Evolutionary conservation across 1,140 invertebrate species (phyloP), one percentile per base, ranked within the genome.

Genomic region (Campodea augens): DNA sequence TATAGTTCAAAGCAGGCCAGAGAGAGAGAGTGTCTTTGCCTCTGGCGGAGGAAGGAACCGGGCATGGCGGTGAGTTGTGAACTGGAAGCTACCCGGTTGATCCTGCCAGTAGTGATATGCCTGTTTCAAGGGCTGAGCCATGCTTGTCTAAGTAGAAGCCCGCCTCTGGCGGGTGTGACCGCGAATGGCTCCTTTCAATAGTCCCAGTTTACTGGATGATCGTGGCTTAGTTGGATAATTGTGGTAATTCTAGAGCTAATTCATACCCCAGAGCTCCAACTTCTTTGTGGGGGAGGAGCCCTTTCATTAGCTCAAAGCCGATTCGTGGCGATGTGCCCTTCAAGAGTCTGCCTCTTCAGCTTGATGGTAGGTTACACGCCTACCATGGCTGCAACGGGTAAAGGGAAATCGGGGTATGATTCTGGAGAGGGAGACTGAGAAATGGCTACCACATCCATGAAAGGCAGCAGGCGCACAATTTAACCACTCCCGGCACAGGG

Each of bases 401-500:
- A 7, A 7, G 27, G 27, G 27, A 15, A 32, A 32, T 32, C 27
- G 27, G 27, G 27, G 27, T 42, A 23, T 67, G 70, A 73, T 73
- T 75, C 70, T 73, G 70, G 73, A 63, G 75, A 80, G 75, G 77
- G 76, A 80, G 76, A 76, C 77, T 81, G 77, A 81, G 77, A 83
- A 81, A 84, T 74, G 77, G 79, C 81, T 83, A 83, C 77, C 77
- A 84, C 79, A 80, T 82, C 80, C 73, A 84, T 81, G 78, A 78
- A 84, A 81, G 77, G 80, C 78, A n/a, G n/a, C n/a, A 83, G 77
- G 78, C 77, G 75, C 77, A 19, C 62, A 73, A 73, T 65, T 72
- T 73, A 71, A 66, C 69, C 67, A 73, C 53, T 73, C 60, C 61
- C 56, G 50, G 55, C 49, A 59, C 57, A 60, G 61, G 59, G 67